phyloP scores from a whole-genome alignment of 2,888 invertebrate genomes.

The Chromoteleia sp. region DNA sequence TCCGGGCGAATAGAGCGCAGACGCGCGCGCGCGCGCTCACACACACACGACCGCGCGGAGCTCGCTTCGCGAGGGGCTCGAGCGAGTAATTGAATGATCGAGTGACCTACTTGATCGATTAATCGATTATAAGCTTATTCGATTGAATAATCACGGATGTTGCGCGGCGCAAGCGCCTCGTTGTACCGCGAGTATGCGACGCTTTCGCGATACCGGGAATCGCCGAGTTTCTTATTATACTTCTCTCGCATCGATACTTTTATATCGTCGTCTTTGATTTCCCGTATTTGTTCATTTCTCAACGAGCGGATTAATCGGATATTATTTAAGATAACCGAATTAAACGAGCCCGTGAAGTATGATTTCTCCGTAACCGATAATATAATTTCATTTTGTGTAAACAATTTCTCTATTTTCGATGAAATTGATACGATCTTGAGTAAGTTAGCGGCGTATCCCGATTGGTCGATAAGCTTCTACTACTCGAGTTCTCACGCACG shows the following conservation, averaged over 20 bases:
- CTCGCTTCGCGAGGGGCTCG: conserved; percentile 49
- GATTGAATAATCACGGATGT: conserved; percentile 66
- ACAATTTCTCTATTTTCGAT: background rate
- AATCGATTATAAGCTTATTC: conserved; percentile 64
- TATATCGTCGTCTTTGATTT: too few species aligned
- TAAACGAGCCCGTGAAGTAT: too few species aligned
- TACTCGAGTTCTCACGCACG: conserved; percentile 69
- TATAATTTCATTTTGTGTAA: background rate
- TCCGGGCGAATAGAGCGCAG: conserved; percentile 30
- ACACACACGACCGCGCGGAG: conserved; percentile 13
- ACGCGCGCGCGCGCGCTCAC: too few species aligned
- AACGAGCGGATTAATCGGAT: too few species aligned
- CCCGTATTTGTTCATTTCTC: too few species aligned
- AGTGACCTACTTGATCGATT: conserved; percentile 68
- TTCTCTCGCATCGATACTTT: too few species aligned
- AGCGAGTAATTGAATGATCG: conserved; percentile 66
- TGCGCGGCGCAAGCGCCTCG: conserved; percentile 34
- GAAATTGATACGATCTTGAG: conserved; percentile 40
- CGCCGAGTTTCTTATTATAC: background rate
- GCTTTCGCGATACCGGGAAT: conserved; percentile 1
- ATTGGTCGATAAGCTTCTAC: conserved; percentile 55
- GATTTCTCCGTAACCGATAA: too few species aligned
- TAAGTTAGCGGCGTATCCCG: conserved; percentile 13
- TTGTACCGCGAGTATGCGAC: background rate
- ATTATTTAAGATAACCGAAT: too few species aligned